Evolutionary conservation across 2,888 invertebrate genomes (phyloP).

Genomic region (Tyria jacobaeae): DNA sequence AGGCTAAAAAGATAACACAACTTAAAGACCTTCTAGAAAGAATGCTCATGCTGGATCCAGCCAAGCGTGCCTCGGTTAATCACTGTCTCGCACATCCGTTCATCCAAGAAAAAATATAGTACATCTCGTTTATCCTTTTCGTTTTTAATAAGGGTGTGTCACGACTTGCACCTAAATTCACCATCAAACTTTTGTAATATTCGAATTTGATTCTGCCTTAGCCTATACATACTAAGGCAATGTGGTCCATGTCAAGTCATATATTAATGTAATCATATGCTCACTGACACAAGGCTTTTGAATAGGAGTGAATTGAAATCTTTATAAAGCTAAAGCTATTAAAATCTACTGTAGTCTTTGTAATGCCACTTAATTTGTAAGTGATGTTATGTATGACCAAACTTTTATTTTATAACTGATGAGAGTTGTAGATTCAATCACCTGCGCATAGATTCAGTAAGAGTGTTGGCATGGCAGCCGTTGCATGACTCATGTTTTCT

Average conservation of each 20-base stretch:
- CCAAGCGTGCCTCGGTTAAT: slow-evolving; percentile 97
- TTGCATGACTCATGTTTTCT: neutral
- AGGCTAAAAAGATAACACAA: slow-evolving; percentile 96
- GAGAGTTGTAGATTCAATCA: neutral
- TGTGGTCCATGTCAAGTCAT: neutral
- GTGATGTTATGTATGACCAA: neutral
- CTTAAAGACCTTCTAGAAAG: slow-evolving; percentile 97
- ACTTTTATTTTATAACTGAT: no score
- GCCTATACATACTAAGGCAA: slow-evolving; percentile 1
- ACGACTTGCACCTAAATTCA: neutral
- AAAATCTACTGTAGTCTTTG: neutral
- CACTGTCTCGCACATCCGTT: slow-evolving; percentile 98
- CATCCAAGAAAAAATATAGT: slow-evolving; percentile 96
- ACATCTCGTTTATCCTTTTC: neutral
- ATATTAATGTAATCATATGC: neutral
- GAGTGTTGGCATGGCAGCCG: neutral
- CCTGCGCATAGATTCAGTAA: neutral
- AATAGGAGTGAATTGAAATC: neutral
- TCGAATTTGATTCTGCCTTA: slow-evolving; percentile 1
- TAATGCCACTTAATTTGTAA: neutral
- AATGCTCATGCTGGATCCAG: slow-evolving; percentile 96
- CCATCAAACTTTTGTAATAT: neutral
- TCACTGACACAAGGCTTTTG: neutral
- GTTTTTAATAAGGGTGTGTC: neutral
- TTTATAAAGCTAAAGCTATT: neutral